These are phyloP conservation scores for Eupithecia dodoneata DNA, from an alignment of 2,888 invertebrate species.

Conservation along the genomic window DNA sequence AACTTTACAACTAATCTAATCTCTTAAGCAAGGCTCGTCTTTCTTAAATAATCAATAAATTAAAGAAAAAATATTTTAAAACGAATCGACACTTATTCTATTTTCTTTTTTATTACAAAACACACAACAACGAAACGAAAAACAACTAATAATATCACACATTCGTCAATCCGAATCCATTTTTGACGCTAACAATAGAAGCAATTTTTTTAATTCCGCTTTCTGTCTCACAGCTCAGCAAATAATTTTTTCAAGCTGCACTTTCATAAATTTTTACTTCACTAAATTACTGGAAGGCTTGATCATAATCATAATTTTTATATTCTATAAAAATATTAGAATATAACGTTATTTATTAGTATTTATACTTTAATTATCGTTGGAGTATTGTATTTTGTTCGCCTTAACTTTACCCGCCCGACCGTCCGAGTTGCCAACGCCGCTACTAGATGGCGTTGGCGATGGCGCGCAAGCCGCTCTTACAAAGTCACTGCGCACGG, in stretches of 20 bases:
- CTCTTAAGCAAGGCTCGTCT: slow-evolving; percentile 83
- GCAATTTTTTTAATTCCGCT: slow-evolving; percentile 68
- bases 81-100: slow-evolving; percentile 75
- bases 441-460: slow-evolving; percentile 52
- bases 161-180: slow-evolving; percentile 70
- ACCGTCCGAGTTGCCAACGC: slow-evolving; percentile 46
- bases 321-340: slow-evolving; percentile 85
- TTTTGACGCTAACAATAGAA: slow-evolving; percentile 67
- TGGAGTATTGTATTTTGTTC: slow-evolving; percentile 76
- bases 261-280: slow-evolving; percentile 66
- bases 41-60: slow-evolving; percentile 82
- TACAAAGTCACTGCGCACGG: slow-evolving; percentile 62
- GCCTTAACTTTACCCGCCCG: slow-evolving; percentile 60
- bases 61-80: slow-evolving; percentile 66
- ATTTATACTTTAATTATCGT: slow-evolving; percentile 73
- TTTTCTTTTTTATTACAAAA: slow-evolving; percentile 74
- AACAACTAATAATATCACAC: slow-evolving; percentile 83
- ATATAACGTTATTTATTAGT: slow-evolving; percentile 70
- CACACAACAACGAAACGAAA: slow-evolving; percentile 83
- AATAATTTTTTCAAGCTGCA: slow-evolving; percentile 74
- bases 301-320: slow-evolving; percentile 80
- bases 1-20: slow-evolving; percentile 78
- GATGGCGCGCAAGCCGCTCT: slow-evolving; percentile 46
- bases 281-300: slow-evolving; percentile 84
- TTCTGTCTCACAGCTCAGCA: slow-evolving; percentile 78